Evolutionary conservation across 1,140 invertebrate species (phyloP), one percentile per base, ranked within the genome.

Genomic region (Drosophila pallidifrons): DNA sequence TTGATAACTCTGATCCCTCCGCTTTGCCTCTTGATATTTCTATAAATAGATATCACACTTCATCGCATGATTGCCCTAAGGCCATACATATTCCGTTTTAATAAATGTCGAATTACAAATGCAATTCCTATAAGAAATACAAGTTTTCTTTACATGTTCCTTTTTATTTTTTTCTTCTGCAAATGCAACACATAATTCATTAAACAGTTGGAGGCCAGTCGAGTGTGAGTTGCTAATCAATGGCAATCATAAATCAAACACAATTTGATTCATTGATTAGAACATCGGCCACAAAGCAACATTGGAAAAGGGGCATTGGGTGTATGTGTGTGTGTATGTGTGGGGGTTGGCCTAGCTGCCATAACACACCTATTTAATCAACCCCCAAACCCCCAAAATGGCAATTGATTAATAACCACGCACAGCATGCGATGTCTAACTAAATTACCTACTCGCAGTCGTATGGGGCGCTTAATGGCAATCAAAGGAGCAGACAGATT

Each of bases 211-310:
- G 75, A 66, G 49, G 49, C 35, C 65, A 20, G 3, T 45, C 11
- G 10, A 41, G 30, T 32, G 46, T 38, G 72, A 38, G 58, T 41
- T 47, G 52, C 61, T 68, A 85, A 86, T 86, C 82, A 81, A 75
- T 81, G 63, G 79, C 75, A 81, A 72, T 86, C 82, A 86, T 87
- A 86, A 87, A 87, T 86, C 82, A 82, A 79, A 79, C 69, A 47
- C 49, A 67, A 79, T 85, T 68, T 85, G 82, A 87, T 85, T 81
- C 82, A 82, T 77, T 82, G 82, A 87, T 87, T 86, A 79, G 59
- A 82, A 38, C 28, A 20, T 52, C 35, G 20, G 13, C 35, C 15
- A 16, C 63, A 41, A 59, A 43, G 58, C 54, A 43, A 25, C 20
- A 3, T 3, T 25, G 20, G 20, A 25, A 25, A 25, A 25, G 20